Evolutionary conservation across 2,797 vertebrate genomes (phyloP), one percentile per base, ranked within the genome.

Genomic region (Sebastiscus albofasciatus): DNA sequence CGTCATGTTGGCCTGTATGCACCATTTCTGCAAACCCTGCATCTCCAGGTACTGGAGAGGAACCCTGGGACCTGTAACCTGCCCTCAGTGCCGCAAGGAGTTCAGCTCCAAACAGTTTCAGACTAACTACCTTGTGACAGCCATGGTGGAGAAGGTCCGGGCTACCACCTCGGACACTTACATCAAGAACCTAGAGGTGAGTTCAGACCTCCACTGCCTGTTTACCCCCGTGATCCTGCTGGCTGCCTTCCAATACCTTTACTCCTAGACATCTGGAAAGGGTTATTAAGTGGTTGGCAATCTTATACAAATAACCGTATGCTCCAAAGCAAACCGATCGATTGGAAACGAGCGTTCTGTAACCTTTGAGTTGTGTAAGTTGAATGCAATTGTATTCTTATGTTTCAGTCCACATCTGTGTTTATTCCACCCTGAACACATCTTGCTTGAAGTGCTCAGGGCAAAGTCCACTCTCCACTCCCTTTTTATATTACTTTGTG

Each of bases 1-100:
- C 0, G 96, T 98, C 83, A 97, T 98, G 97, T 80, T 98, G 89
- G 95, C 93, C 42, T 98, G 97, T 70, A 97, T 97, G 97, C 97
- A 98, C 89, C 97, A 97, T 90, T 98, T 97, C 90, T 98, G 97
- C 89, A 94, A 75, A 86, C 42, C 78, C 49, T 98, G 97, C 93
- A 98, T 98, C 90, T 90, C 93, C 72, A 81, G 88, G 0, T 97
- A 97, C 92, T 98, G 97, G 97, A 92, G 90, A 3, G 90, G 90
- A 1, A 80, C 92, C 2, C 87, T 89, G 4, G 52, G 93, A 5
- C 91, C 79, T 0, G 92, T 93, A 0, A 91, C 92, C 18, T 98
- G 97, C 72, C 97, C 97, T 0, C 97, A 97, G 77, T 98, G 97
- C 81, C 95, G 97, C 62, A 94, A 90, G 2, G 90, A 92, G 81